phyloP scores from a whole-genome alignment of 2,113 vertebrate genomes.

The Nestor notabilis region DNA sequence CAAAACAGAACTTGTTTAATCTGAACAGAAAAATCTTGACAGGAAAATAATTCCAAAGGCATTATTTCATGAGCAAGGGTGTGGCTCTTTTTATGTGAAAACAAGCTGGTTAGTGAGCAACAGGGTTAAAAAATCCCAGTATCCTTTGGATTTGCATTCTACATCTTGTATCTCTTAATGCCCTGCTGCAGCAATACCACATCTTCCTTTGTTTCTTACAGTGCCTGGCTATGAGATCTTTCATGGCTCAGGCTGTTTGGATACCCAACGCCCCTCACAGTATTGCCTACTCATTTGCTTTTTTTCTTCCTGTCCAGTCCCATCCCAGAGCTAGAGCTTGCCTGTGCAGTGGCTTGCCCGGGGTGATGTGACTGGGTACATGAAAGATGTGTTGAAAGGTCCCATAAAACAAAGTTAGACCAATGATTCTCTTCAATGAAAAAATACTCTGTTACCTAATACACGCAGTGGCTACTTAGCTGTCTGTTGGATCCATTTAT shows the following conservation, averaged over 20 bases:
- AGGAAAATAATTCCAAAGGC: slow-evolving; percentile 25
- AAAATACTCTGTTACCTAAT: neutral
- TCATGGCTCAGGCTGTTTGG: neutral
- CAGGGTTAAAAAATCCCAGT: neutral
- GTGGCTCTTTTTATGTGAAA: slow-evolving; percentile 5
- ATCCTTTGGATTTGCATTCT: neutral
- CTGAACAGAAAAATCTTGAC: slow-evolving; percentile 28
- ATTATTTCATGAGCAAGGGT: slow-evolving; percentile 13
- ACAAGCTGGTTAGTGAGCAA: neutral
- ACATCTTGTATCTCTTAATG: neutral
- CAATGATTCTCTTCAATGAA: neutral
- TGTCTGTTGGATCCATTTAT: neutral
- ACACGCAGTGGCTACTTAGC: neutral
- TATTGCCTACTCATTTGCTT: neutral
- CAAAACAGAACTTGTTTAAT: slow-evolving; percentile 57
- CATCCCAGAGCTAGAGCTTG: neutral
- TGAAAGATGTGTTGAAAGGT: neutral
- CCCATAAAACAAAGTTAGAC: neutral
- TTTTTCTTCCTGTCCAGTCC: neutral
- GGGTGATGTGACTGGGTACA: neutral
- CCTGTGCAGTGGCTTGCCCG: neutral
- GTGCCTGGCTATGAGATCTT: neutral
- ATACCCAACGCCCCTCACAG: neutral
- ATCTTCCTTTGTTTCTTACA: neutral
- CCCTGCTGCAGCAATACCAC: neutral